Percentiles rank a stretch among this genome's conserved stretches.
Conservation (phyloP, 92 coral and sea anemone genomes). For the Montipora capitata region DNA sequence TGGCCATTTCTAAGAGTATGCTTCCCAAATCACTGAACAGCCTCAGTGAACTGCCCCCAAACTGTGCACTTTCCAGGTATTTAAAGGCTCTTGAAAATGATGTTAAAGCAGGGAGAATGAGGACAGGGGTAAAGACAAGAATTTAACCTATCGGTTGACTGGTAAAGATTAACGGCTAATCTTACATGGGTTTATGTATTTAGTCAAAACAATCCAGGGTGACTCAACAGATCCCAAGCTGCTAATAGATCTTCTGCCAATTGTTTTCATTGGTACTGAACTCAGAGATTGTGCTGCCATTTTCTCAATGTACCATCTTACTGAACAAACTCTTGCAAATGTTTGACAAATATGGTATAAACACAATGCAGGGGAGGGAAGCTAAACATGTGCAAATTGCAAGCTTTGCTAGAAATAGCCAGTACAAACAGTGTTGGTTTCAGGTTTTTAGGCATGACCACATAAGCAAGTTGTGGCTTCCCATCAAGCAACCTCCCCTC, state of each 20-base stretch:
- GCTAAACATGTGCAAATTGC: constrained; percentile 84
- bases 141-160: constrained; percentile 68
- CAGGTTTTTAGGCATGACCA: constrained; percentile 68
- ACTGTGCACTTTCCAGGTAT: constrained; percentile 58
- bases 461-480: constrained; percentile 72
- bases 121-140: constrained; percentile 67
- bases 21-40: constrained; percentile 30
- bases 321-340: constrained; percentile 53
- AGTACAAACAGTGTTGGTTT: constrained; percentile 54
- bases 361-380: constrained; percentile 82
- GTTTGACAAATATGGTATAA: constrained; percentile 71
- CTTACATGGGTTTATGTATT: too few relatives aligned
- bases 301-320: constrained; percentile 63
- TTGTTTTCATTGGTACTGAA: constrained; percentile 27
- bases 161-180: constrained; percentile 72
- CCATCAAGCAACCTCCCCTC: constrained; percentile 67
- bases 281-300: constrained; percentile 74
- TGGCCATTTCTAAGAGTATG: constrained; percentile 54
- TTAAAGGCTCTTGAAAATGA: constrained; percentile 51
- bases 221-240: constrained; percentile 47
- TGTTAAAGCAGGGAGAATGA: constrained; percentile 71
- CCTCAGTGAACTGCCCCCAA: constrained; percentile 40
- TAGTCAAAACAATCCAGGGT: too few relatives aligned
- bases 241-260: constrained; percentile 38
- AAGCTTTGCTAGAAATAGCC: constrained; percentile 72